phyloP scores from a whole-genome alignment of 2,797 vertebrate species.

The Sebastes itinus region DNA sequence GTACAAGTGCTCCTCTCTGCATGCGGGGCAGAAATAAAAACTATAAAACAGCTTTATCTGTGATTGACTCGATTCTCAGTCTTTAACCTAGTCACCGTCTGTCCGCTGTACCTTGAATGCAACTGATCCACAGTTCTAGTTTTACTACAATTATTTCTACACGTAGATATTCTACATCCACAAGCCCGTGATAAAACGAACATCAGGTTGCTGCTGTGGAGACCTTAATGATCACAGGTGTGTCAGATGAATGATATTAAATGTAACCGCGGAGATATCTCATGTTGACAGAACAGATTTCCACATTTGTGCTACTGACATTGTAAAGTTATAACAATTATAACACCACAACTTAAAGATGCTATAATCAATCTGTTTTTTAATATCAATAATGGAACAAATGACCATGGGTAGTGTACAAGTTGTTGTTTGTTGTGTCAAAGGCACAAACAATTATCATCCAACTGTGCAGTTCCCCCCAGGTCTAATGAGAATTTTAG shows the following conservation, averaged over 20 bases:
- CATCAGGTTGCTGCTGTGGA: neutral
- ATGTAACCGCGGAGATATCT: neutral
- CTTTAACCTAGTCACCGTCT: neutral
- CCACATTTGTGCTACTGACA: neutral
- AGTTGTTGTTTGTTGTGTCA: neutral
- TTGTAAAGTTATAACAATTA: too few relatives aligned
- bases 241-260: slow-evolving; percentile 11
- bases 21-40: slow-evolving; percentile 5
- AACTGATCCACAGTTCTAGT: neutral
- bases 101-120: neutral
- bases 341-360: neutral
- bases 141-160: neutral
- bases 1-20: neutral
- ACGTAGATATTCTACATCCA: neutral
- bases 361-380: neutral
- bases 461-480: neutral
- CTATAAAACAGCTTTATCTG: neutral
- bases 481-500: neutral
- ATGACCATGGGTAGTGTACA: neutral
- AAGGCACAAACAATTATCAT: neutral
- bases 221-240: neutral
- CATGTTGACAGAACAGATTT: slow-evolving; percentile 20
- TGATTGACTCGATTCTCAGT: neutral
- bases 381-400: neutral
- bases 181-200: neutral